Conservation (phyloP, 2,888 invertebrate genomes). For the Drosophila cognata region DNA sequence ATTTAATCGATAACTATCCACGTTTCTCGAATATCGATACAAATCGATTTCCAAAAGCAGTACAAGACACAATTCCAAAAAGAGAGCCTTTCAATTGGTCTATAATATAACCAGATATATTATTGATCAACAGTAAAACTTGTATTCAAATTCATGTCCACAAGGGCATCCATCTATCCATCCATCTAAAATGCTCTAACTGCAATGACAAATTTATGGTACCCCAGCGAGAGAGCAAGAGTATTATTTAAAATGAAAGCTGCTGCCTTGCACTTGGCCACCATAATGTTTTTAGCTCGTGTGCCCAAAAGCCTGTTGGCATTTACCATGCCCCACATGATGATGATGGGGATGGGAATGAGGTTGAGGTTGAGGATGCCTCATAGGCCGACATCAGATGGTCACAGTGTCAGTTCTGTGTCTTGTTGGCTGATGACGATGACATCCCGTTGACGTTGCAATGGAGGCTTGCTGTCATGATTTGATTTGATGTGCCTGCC, state of each 20-base stretch:
- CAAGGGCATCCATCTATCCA: too few relatives aligned
- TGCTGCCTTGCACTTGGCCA: slow-evolving; percentile 54
- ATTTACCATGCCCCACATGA: slow-evolving; percentile 15
- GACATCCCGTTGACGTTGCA: slow-evolving; percentile 41
- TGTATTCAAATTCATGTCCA: too few relatives aligned
- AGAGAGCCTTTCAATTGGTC: too few relatives aligned
- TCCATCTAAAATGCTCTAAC: too few relatives aligned
- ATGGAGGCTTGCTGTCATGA: slow-evolving; percentile 29
- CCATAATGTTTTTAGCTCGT: slow-evolving; percentile 10
- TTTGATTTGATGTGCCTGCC: slow-evolving; percentile 44
- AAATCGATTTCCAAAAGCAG: too few relatives aligned
- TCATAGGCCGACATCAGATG: slow-evolving; percentile 11
- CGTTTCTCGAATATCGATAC: too few relatives aligned
- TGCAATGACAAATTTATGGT: not conserved
- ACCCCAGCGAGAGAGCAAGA: slow-evolving; percentile 1
- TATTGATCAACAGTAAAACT: too few relatives aligned
- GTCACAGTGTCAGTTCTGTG: slow-evolving; percentile 1
- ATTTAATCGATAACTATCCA: too few relatives aligned
- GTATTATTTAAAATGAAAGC: slow-evolving; percentile 27
- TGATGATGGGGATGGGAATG: not conserved
- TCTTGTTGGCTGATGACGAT: slow-evolving; percentile 38
- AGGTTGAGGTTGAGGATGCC: not conserved
- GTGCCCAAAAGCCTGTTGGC: slow-evolving; percentile 23
- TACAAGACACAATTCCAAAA: too few relatives aligned
- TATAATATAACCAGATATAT: too few relatives aligned